phyloP scores from a whole-genome alignment of 2,113 vertebrate species.

The Cyanoliseus patagonus region DNA sequence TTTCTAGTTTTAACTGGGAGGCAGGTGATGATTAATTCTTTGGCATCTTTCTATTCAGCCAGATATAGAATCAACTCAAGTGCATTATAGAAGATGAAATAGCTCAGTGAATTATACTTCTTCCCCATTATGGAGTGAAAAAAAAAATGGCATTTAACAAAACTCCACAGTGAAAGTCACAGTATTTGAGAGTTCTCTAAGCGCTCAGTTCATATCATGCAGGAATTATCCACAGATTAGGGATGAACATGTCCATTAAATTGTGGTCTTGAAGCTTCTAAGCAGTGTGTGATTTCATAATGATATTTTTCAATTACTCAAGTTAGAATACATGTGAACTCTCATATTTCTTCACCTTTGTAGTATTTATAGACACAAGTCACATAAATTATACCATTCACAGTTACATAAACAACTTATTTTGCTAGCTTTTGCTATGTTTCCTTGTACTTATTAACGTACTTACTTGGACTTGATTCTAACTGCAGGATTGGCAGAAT shows the following conservation, averaged over 20 bases:
- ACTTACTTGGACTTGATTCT: neutral
- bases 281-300: slow-evolving; percentile 22
- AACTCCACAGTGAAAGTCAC: slow-evolving; percentile 22
- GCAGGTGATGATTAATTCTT: slow-evolving; percentile 59
- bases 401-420: neutral
- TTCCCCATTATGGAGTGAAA: neutral
- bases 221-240: slow-evolving; percentile 19
- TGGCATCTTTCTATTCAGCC: slow-evolving; percentile 31
- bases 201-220: neutral
- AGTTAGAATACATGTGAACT: neutral
- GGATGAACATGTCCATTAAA: slow-evolving; percentile 31
- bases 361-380: neutral
- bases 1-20: slow-evolving; percentile 50
- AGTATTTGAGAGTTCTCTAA: slow-evolving; percentile 4
- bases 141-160: slow-evolving; percentile 18
- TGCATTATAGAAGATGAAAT: neutral
- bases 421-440: neutral
- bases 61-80: slow-evolving; percentile 15
- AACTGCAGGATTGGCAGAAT: neutral
- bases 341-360: neutral
- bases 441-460: neutral
- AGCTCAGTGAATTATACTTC: neutral
- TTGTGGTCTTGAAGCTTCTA: slow-evolving; percentile 22
- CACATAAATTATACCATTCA: slow-evolving; percentile 8
- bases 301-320: slow-evolving; percentile 18